Base-by-base conservation (phyloP, 2,113 vertebrate species). In the Indicator indicator region DNA sequence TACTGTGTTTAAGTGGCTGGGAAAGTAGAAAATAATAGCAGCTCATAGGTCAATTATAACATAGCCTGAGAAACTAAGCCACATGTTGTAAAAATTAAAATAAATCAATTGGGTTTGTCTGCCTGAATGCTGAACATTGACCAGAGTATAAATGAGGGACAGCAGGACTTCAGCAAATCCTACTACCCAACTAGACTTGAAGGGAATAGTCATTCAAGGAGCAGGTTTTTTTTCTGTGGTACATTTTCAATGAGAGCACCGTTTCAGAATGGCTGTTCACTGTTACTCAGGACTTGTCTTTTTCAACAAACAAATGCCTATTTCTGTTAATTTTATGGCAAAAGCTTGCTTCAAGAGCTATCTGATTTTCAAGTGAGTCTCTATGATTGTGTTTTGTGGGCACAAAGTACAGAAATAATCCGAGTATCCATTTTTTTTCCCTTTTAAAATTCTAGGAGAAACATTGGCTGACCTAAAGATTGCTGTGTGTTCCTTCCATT, bases 21-120 rank as follows among this genome's bases (percentile, higher is more conserved):
- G 93, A 95, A 97, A 96, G 91, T 90, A 95, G 85, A 91, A 96
- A 91, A 90, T 93, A 95, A 89, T 90, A 93, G 88, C 36, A 50
- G 75, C 88, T 91, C 93, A 83, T 75, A 86, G 85, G 95, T 95
- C 88, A 94, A 69, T 93, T 94, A 77, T 71, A 96, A 88, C 33
- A 21, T 32, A 96, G 91, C 89, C 90, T 97, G 94, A 95, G 94
- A 96, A 95, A 93, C 48, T 83, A 67, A 78, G 48, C 70, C 87
- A 64, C 76, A 86, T 52, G 48, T 75, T 92, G 70, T n/a, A 96
- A 90, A 86, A 95, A 88, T 91, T 64, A 72, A 95, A 94, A 87
- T 82, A 63, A 91, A 85, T 46, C 11, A 32, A 74, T 88, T 83
- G 50, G 64, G 54, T 93, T 93, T 89, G 71, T 62, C 68, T 92